Percentiles rank a stretch among this genome's conserved stretches.
Evolutionary conservation across 2,113 vertebrate genomes (phyloP).

Genomic region (Siniperca chuatsi): DNA sequence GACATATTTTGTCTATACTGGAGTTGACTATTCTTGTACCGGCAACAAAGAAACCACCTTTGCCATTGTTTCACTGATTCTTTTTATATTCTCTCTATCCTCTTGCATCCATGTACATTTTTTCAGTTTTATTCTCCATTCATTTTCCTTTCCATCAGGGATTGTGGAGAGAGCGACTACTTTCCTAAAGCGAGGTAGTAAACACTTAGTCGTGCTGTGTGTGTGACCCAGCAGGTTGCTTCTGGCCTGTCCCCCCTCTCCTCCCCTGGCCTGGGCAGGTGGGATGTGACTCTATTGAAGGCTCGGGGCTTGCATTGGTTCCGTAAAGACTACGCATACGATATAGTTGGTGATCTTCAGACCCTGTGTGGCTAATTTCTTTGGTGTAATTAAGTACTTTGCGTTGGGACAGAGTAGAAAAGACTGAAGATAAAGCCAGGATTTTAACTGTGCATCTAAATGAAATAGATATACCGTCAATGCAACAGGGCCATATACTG

Average conservation of each 20-base stretch:
- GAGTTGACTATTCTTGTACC: background rate
- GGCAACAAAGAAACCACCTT: background rate
- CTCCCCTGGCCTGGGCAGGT: slow-evolving; percentile 58
- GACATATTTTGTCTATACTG: background rate
- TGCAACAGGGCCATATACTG: too few relatives aligned
- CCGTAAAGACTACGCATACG: background rate
- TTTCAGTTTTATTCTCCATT: slow-evolving; percentile 81
- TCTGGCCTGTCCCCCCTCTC: slow-evolving; percentile 31
- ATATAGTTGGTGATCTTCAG: background rate
- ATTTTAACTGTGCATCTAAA: background rate
- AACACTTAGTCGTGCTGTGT: slow-evolving; percentile 84
- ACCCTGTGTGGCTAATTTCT: slow-evolving; percentile 6
- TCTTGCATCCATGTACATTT: slow-evolving; percentile 63
- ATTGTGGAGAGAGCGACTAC: slow-evolving; percentile 90
- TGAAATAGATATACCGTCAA: background rate
- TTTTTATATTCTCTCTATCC: slow-evolving; percentile 20
- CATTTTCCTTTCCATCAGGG: slow-evolving; percentile 90
- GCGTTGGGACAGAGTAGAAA: background rate
- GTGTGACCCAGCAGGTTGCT: slow-evolving; percentile 66
- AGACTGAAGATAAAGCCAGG: background rate
- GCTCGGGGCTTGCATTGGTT: slow-evolving; percentile 58
- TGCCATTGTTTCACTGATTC: slow-evolving; percentile 15
- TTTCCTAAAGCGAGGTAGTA: slow-evolving; percentile 95
- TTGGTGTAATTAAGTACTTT: background rate
- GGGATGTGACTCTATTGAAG: slow-evolving; percentile 57